Conservation (phyloP, 2,113 vertebrate species). For the Thryonomys swinderianus region DNA sequence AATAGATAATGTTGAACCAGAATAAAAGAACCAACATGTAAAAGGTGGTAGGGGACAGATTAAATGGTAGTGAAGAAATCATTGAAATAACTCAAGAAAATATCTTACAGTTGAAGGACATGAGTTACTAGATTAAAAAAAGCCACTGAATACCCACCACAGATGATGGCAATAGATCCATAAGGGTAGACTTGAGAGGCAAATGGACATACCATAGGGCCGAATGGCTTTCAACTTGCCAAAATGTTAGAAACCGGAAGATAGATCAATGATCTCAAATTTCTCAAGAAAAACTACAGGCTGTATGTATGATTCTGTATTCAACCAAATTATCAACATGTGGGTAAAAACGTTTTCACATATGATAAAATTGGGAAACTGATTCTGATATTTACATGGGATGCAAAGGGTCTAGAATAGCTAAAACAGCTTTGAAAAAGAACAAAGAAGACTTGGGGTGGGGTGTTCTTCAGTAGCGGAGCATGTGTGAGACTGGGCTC, state of each 20-base stretch:
- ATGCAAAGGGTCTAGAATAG: constrained; percentile 4
- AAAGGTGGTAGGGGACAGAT: not conserved
- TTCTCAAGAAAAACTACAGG: constrained; percentile 19
- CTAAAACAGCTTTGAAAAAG: constrained; percentile 33
- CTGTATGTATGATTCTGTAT: not conserved
- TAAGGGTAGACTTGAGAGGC: not conserved
- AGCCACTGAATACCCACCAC: not conserved
- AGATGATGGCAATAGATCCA: not conserved
- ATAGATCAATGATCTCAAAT: not conserved
- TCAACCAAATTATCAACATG: constrained; percentile 13
- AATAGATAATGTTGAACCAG: not conserved
- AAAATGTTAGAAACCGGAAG: constrained; percentile 47
- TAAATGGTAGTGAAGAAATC: constrained; percentile 9
- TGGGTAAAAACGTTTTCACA: constrained; percentile 22
- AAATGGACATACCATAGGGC: not conserved
- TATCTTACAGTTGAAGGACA: not conserved
- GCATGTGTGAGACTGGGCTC: not conserved
- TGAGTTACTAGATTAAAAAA: constrained; percentile 18
- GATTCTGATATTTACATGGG: constrained; percentile 31
- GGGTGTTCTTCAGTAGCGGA: not conserved
- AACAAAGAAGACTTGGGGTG: not conserved
- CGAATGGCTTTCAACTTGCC: not conserved
- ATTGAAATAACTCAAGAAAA: constrained; percentile 10
- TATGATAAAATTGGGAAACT: constrained; percentile 39
- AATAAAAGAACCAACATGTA: not conserved